These are phyloP conservation scores for Synaphobranchus kaupii DNA, from an alignment of 2,797 vertebrate species.

Conservation along the genomic window DNA sequence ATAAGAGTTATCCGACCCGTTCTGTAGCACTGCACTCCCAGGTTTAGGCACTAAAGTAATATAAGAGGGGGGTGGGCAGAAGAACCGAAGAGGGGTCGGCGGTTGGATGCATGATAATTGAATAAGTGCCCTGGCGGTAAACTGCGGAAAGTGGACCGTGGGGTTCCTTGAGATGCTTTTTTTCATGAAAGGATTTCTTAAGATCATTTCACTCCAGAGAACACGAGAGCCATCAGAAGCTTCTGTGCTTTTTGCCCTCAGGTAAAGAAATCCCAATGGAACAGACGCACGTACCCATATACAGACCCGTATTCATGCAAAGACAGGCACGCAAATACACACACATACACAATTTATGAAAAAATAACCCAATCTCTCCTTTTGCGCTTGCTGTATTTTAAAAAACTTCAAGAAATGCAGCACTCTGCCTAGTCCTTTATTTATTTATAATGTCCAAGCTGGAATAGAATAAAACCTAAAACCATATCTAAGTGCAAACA, in stretches of 20 bases:
- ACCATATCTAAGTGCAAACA: slow-evolving; percentile 57
- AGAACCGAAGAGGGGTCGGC: slow-evolving; percentile 45
- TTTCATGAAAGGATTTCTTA: slow-evolving; percentile 62
- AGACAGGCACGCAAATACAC: slow-evolving; percentile 32
- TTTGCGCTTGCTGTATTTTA: slow-evolving; percentile 50
- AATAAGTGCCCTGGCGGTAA: slow-evolving; percentile 64
- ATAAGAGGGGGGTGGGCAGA: slow-evolving; percentile 40
- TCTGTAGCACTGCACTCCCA: slow-evolving; percentile 54
- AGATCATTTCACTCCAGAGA: slow-evolving; percentile 74
- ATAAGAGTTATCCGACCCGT: slow-evolving; percentile 51
- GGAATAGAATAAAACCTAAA: slow-evolving; percentile 55
- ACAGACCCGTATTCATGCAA: slow-evolving; percentile 42
- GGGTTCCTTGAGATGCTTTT: slow-evolving; percentile 46
- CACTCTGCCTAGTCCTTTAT: slow-evolving; percentile 49
- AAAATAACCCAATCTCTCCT: slow-evolving; percentile 60
- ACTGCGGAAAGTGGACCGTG: slow-evolving; percentile 61
- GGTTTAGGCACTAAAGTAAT: slow-evolving; percentile 64
- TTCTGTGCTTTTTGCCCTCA: slow-evolving; percentile 62
- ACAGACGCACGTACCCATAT: background rate
- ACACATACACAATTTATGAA: slow-evolving; percentile 53
- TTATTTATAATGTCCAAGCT: slow-evolving; percentile 66
- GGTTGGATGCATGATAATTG: slow-evolving; percentile 64
- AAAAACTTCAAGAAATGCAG: slow-evolving; percentile 27
- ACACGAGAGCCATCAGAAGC: slow-evolving; percentile 75
- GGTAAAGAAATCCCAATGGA: slow-evolving; percentile 67